Conservation (phyloP, 2,888 invertebrate genomes). For the Beris morrisii region DNA sequence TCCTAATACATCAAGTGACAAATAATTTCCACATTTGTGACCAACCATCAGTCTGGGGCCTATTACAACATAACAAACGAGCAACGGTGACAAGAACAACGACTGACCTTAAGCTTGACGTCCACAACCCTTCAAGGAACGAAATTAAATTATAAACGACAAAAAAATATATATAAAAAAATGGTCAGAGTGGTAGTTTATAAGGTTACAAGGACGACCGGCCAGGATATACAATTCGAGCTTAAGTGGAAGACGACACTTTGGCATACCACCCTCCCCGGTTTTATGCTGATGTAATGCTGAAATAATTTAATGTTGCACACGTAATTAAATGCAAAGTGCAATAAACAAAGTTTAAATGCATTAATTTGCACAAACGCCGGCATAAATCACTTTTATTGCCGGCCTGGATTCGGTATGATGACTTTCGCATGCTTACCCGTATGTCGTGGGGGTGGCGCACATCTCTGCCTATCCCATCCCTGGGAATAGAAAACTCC, state of each 20-base stretch:
- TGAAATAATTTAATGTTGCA: slow-evolving; percentile 35
- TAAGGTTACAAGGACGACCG: too few species aligned
- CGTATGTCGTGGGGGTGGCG: neutral
- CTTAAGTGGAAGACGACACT: too few species aligned
- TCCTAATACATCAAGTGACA: slow-evolving; percentile 7
- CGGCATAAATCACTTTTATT: slow-evolving; percentile 39
- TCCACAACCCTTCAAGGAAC: too few species aligned
- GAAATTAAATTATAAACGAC: too few species aligned
- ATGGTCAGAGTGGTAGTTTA: too few species aligned
- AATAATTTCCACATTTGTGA: slow-evolving; percentile 1
- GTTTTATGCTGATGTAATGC: slow-evolving; percentile 4
- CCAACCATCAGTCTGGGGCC: neutral
- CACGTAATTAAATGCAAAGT: slow-evolving; percentile 34
- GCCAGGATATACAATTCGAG: too few species aligned
- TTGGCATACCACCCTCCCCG: too few species aligned
- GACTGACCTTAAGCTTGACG: too few species aligned
- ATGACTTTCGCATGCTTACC: slow-evolving; percentile 19
- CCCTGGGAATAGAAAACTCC: neutral
- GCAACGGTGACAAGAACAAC: too few species aligned
- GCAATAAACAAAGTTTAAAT: slow-evolving; percentile 38
- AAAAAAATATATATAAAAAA: too few species aligned
- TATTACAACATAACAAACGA: too few species aligned
- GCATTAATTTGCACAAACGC: slow-evolving; percentile 38
- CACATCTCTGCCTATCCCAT: neutral
- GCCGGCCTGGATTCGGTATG: slow-evolving; percentile 32